Evolutionary conservation across 2,113 vertebrate genomes (phyloP), one percentile per base, ranked within the genome.

Genomic region (Prunella fulvescens): DNA sequence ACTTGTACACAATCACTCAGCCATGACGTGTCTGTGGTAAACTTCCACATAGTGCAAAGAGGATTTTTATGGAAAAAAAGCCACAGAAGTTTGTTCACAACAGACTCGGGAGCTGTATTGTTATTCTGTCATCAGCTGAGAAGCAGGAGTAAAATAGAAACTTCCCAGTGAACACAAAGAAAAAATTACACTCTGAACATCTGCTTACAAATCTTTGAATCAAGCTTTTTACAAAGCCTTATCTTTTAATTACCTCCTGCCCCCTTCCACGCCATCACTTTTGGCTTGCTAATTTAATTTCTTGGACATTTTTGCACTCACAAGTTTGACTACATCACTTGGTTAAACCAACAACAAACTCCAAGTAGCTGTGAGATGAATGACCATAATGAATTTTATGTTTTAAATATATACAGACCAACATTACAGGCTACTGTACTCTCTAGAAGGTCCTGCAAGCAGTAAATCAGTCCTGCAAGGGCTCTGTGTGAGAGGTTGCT

Each of bases 141-240:
- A 94, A 58, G 39, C 39, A 71, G 42, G 62, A 78, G 40, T 12
- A 73, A 81, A 80, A 45, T 0, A 93, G 71, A 65, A 85, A 80
- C 70, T 82, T 95, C 10, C 53, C 50, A 62, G 58, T 61, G 53
- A 89, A 80, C 42, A 65, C 50, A 74, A 82, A 91, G 83, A 35
- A 84, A 91, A 77, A 69, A 80, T 60, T 70, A 71, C 1, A 10
- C 53, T 69, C 62, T 13, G 17, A 94, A 94, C 73, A 95, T 86
- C 93, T 92, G 89, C 73, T 92, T 61, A 87, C 19, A 70, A 67
- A 95, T 56, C 87, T 65, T 31, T 61, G 45, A 61, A 92, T 65
- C 83, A 81, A 81, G 84, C 19, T 72, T 64, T 84, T 72, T 48
- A 87, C 44, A 80, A 72, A 86, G 77, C 33, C 14, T 71, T 83